Base-by-base conservation (phyloP, 2,888 invertebrate genomes). In the Glyphotaelius pellucidus region DNA sequence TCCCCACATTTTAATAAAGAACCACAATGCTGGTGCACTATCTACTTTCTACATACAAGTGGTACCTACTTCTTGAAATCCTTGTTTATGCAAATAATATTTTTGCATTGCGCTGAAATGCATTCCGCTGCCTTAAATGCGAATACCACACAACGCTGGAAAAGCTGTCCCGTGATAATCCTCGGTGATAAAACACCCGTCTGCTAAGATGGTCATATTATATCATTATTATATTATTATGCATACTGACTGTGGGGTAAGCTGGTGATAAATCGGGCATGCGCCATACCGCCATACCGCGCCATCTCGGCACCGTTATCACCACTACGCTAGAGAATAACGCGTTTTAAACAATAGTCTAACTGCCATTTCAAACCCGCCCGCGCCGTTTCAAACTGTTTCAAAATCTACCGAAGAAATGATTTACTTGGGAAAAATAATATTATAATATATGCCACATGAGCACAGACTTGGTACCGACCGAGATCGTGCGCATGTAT, bases 341-440 rank as follows among this genome's bases (percentile, higher is more conserved):
- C 32, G 35, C 85, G 12, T 38, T 85, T 85, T 38, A 85, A 85
- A 85, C 85, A 85, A 85, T 85, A 42, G 85, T 85, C 38, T 85
- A 85, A 85, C n/a, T 85, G 85, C 85, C 52, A 67, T 67, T 67
- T 7, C 52, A 67, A 19, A 67, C 52, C 52, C 19, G 52, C 52
- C 42, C 42, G 42, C 42, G 12, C 12, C 85, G 85, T 85, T 85
- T 25, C 83, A 32, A 83, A 83, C 7, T 25, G 35, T 83, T 32
- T 81, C 30, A 9, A 84, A 84, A 35, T 31, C 25, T 84, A n/a
- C n/a, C 12, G 42, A 38, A 85, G 85, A 85, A 85, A 85, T 85
- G 42, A 85, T 85, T 85, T 85, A 85, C 25, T n/a, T 38, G 3
- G 3, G 38, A 83, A 7, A 25, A 85, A 38, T 42, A 38, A 14